These are phyloP conservation scores for Austrofundulus limnaeus DNA, from an alignment of 2,113 vertebrate species.

Conservation along the genomic window DNA sequence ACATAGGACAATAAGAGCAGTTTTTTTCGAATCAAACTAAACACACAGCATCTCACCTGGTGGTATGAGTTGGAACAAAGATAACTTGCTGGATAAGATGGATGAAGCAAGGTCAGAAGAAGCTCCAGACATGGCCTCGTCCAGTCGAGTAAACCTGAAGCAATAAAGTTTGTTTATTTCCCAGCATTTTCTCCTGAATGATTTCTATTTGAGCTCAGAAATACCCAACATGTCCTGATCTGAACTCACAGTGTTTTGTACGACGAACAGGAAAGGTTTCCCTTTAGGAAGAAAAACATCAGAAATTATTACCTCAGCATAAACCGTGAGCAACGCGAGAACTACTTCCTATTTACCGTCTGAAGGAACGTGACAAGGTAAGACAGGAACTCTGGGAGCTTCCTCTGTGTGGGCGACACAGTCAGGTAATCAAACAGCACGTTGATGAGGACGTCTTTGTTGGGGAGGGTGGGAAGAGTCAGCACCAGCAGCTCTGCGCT, in stretches of 20 bases:
- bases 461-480: constrained; percentile 15
- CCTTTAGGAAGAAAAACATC: constrained; percentile 36
- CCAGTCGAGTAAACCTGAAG: constrained; percentile 61
- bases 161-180: not conserved
- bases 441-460: constrained; percentile 52
- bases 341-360: constrained; percentile 37
- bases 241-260: constrained; percentile 68
- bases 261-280: constrained; percentile 57
- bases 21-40: not conserved
- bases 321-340: not conserved
- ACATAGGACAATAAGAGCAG: no score
- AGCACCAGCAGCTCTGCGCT: constrained; percentile 60
- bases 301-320: constrained; percentile 1
- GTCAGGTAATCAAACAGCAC: constrained; percentile 58
- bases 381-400: constrained; percentile 48
- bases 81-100: constrained; percentile 37
- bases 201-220: not conserved
- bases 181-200: not conserved
- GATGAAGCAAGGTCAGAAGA: constrained; percentile 6
- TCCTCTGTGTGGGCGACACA: not conserved
- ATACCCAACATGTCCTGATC: not conserved
- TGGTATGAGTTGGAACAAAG: constrained; percentile 41
- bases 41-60: constrained; percentile 45
- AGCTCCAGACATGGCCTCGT: constrained; percentile 32
- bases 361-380: constrained; percentile 8